Base-by-base conservation (phyloP, 2,888 invertebrate species). In the Tinea trinotella region DNA sequence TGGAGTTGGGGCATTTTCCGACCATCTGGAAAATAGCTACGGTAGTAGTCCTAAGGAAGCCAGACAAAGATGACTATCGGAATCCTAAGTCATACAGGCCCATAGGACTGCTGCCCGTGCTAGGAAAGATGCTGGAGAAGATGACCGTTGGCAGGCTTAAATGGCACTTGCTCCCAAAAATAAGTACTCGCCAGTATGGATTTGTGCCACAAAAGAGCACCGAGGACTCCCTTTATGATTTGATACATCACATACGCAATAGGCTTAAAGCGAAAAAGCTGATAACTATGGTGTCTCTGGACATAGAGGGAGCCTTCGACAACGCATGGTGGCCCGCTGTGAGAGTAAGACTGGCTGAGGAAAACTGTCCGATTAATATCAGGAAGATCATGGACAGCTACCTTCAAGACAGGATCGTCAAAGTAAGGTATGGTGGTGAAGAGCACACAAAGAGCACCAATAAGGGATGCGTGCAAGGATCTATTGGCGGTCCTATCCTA, bases 391-490 rank as follows among this genome's bases (percentile, higher is more conserved):
- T 55, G 2, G 34, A 20, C n/a, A 50, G 36, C 35, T 49, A 50
- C 35, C 50, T 55, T 3, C 20, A 20, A 7, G 13, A 55, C 36
- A 50, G 58, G n/a, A 10, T 9, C 10, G 54, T 59, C 4, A 40
- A 6, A 1, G 48, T 59, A 1, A 24, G 54, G 12, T 58, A 57
- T n/a, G 58, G 56, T 0, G 55, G 55, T 7, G 40, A 19, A 15
- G 57, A 56, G 9, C 1, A 15, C 24, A n/a, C 3, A 0, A 49
- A 36, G 7, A 18, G 1, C n/a, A 56, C 56, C 0, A 53, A n/a
- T 1, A 57, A 57, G 19, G 59, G 59, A 0, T 59, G 59, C 13
- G 35, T 56, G 0, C 57, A 58, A 6, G 57, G 57, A n/a, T n/a
- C n/a, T n/a, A n/a, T n/a, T n/a, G n/a, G n/a, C n/a, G n/a, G n/a